These are phyloP conservation scores for Anorthoa munda DNA, from an alignment of 2,888 invertebrate species.

Conservation along the genomic window DNA sequence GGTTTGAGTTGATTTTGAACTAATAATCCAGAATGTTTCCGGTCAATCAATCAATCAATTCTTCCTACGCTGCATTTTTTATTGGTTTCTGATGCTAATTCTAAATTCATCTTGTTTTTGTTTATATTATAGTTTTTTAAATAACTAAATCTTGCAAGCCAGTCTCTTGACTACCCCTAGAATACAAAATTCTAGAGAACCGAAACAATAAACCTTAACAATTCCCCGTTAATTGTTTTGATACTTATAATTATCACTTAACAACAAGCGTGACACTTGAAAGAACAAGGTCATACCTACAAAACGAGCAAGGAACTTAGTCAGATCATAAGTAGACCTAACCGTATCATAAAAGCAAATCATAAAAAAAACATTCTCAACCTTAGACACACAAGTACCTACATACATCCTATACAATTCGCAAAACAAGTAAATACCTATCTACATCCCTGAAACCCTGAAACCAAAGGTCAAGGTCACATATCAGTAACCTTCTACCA, in stretches of 20 bases:
- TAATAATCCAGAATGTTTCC: slow-evolving; percentile 17
- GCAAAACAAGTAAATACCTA: background rate
- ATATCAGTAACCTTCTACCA: slow-evolving; percentile 28
- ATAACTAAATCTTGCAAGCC: too few relatives aligned
- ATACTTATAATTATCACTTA: too few relatives aligned
- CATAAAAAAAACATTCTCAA: background rate
- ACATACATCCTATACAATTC: background rate
- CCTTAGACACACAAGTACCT: background rate
- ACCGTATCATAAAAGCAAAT: background rate
- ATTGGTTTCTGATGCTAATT: slow-evolving; percentile 3
- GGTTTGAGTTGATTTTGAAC: slow-evolving; percentile 17
- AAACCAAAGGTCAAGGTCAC: slow-evolving; percentile 38
- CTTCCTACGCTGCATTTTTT: slow-evolving; percentile 18
- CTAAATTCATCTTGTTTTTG: background rate
- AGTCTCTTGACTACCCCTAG: too few relatives aligned
- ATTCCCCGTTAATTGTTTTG: too few relatives aligned
- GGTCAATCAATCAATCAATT: slow-evolving; percentile 30
- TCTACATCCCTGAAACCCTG: slow-evolving; percentile 12
- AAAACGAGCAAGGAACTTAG: too few relatives aligned
- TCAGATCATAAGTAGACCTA: too few relatives aligned
- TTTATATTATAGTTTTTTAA: background rate
- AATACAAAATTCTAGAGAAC: too few relatives aligned
- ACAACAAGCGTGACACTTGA: too few relatives aligned
- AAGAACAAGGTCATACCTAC: too few relatives aligned
- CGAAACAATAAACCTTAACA: too few relatives aligned